Conservation (phyloP, 2,888 invertebrate genomes). For the Unio delphinus region DNA sequence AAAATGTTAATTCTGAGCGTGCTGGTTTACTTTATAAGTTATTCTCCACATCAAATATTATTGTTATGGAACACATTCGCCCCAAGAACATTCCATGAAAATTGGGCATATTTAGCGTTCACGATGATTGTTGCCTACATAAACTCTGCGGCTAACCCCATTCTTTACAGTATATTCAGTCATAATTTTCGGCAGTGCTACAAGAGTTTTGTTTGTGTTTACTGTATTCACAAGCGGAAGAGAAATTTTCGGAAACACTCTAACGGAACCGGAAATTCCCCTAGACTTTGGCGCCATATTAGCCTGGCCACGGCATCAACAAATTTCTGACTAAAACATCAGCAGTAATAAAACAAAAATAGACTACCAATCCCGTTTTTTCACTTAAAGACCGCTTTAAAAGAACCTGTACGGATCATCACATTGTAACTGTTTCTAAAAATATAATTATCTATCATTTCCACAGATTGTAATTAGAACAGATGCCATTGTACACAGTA, state of each 20-base stretch:
- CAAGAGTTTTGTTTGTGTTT: conserved; percentile 49
- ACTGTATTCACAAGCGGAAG: conserved; percentile 8
- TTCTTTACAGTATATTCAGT: conserved; percentile 70
- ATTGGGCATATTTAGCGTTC: conserved; percentile 66
- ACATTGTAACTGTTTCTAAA: too few relatives aligned
- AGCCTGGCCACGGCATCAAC: conserved; percentile 29
- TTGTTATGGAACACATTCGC: conserved; percentile 66
- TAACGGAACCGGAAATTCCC: conserved; percentile 19
- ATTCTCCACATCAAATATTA: conserved; percentile 72
- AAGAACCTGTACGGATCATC: too few relatives aligned
- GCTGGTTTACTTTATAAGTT: conserved; percentile 72
- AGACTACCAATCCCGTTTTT: not conserved
- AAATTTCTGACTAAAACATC: conserved; percentile 9
- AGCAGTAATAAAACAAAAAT: not conserved
- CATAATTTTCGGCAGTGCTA: conserved; percentile 68
- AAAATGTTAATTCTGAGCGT: conserved; percentile 73
- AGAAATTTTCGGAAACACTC: conserved; percentile 15
- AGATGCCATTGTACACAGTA: too few relatives aligned
- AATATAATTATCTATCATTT: too few relatives aligned
- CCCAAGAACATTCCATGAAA: conserved; percentile 60
- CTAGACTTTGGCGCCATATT: conserved; percentile 29
- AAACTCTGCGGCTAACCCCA: conserved; percentile 71
- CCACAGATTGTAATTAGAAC: too few relatives aligned
- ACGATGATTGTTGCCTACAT: conserved; percentile 69
- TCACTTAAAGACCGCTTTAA: too few relatives aligned